These are phyloP conservation scores for Tetragnatha montana DNA, from an alignment of 2,888 invertebrate genomes.

Conservation along the genomic window DNA sequence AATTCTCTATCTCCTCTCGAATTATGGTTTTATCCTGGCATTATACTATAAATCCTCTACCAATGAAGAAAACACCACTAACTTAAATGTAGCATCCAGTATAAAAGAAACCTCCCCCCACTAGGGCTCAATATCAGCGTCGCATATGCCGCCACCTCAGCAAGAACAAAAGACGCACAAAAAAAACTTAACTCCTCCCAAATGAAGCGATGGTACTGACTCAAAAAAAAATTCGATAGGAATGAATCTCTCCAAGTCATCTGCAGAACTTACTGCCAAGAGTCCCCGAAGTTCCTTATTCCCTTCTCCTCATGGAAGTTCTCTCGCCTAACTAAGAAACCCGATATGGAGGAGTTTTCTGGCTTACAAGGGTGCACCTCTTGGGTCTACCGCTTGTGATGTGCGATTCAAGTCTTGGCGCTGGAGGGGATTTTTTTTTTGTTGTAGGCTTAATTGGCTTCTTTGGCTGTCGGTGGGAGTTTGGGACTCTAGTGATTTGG, in stretches of 20 bases:
- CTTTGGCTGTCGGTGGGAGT: neutral
- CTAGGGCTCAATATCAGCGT: neutral
- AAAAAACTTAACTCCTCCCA: neutral
- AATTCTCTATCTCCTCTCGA: too few species aligned
- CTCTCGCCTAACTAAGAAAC: conserved; percentile 64
- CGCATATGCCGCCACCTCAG: neutral
- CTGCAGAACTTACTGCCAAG: conserved; percentile 17
- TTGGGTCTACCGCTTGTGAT: conserved; percentile 55
- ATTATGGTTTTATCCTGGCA: too few species aligned
- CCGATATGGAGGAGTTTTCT: conserved; percentile 29
- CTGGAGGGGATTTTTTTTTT: neutral
- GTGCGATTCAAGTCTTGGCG: conserved; percentile 8
- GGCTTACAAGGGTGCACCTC: conserved; percentile 53
- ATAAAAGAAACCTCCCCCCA: neutral
- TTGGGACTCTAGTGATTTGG: neutral
- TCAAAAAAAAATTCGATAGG: conserved; percentile 19
- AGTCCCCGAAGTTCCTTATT: neutral
- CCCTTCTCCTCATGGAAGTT: neutral
- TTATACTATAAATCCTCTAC: too few species aligned
- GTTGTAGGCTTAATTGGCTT: conserved; percentile 28
- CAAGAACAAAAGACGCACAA: neutral
- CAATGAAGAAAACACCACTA: too few species aligned
- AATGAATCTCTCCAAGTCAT: conserved; percentile 21
- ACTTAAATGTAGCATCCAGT: neutral
- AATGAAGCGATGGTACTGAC: neutral